Evolutionary conservation across 1,140 invertebrate species (phyloP), one percentile per base, ranked within the genome.

Genomic region (Orchestia grillus): DNA sequence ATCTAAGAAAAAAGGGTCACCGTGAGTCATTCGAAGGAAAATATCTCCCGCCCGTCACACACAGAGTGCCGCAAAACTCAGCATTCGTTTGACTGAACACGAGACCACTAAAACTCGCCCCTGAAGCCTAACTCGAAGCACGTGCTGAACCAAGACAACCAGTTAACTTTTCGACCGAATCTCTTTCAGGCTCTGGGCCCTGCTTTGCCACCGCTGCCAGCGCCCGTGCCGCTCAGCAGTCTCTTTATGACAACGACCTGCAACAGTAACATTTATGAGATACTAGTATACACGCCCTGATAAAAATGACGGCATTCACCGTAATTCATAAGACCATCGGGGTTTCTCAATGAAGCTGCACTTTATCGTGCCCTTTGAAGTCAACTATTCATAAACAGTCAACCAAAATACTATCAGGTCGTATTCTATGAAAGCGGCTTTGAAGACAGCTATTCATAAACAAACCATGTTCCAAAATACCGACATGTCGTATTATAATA

Each of bases 191-290:
- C 88, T 36, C 88, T 90, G 15, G 88, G 88, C 4, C 41, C 88
- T 90, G 40, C 44, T 28, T 0, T 96, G 0, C 23, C 36, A 28
- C n/a, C 42, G 53, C 8, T 96, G 62, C 95, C 95, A 6, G 19
- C 41, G 40, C 95, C 87, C 3, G 95, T 47, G 44, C 40, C 47
- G n/a, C 87, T 36, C 19, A 96, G 41, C 57, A 96, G 87, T 91
- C 44, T 62, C 53, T n/a, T 95, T 44, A 95, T 87, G 40, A 88
- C 44, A 6, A 57, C 1, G 44, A 95, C 91, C 91, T 94, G 96
- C 96, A 87, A 96, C 95, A 16, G 42, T 16, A 11, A 77, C 1
- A 77, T 19, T 23, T 19, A 77, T 53, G 3, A 77, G 36, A 77
- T 36, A 77, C n/a, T n/a, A n/a, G n/a, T n/a, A n/a, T n/a, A n/a